Evolutionary conservation across 2,797 vertebrate genomes (phyloP).

Genomic region (Manis crassicaudata): DNA sequence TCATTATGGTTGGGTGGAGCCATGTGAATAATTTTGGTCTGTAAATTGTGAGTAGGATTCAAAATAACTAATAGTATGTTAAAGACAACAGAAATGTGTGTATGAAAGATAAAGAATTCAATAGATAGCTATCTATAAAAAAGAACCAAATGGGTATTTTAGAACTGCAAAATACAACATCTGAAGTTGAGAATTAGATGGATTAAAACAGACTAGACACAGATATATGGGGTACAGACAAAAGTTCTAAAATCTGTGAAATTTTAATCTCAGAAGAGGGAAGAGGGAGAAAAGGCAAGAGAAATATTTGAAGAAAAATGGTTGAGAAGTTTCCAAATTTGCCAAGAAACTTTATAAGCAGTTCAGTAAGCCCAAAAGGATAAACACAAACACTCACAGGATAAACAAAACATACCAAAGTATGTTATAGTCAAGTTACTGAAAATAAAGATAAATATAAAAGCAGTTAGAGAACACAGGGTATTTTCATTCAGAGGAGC

Average conservation of each 20-base stretch:
- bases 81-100: not conserved
- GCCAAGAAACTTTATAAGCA: not conserved
- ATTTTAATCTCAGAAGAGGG: not conserved
- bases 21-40: not conserved
- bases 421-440: not conserved
- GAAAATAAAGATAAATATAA: not conserved
- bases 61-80: not conserved
- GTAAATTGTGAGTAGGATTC: not conserved
- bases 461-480: not conserved
- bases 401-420: not conserved
- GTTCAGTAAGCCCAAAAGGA: not conserved
- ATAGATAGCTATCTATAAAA: not conserved
- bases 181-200: not conserved
- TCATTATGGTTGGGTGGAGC: not conserved
- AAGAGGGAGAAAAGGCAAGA: not conserved
- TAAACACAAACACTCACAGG: not conserved
- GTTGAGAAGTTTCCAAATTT: not conserved
- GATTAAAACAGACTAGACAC: not conserved
- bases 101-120: not conserved
- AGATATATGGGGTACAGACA: not conserved
- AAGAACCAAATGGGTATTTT: not conserved
- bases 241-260: not conserved
- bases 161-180: not conserved
- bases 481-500: not conserved
- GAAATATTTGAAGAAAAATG: not conserved